Evolutionary conservation across 2,888 invertebrate genomes (phyloP).

Genomic region (Ferrisia virgata): DNA sequence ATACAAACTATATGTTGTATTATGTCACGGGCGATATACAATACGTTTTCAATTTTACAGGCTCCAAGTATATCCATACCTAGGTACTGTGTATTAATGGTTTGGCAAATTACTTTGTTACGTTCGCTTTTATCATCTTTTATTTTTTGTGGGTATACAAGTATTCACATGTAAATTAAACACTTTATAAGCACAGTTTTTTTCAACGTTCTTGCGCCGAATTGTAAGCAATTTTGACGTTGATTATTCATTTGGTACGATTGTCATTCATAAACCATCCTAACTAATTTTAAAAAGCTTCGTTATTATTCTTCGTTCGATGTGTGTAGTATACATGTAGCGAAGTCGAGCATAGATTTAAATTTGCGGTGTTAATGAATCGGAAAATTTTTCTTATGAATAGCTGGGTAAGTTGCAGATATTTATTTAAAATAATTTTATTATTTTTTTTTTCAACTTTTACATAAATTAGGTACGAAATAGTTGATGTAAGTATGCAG

Average conservation of each 20-base stretch:
- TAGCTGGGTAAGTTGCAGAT: not conserved
- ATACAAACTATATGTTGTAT: not conserved
- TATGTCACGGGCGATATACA: not conserved
- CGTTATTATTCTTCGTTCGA: not conserved
- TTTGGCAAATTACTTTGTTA: not conserved
- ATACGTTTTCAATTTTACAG: not conserved
- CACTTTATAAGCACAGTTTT: not conserved
- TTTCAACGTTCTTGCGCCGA: not conserved
- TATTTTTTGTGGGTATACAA: not conserved
- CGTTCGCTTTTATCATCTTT: not conserved
- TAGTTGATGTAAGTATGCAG: too few relatives aligned
- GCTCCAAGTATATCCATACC: not conserved
- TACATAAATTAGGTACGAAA: too few relatives aligned
- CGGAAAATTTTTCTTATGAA: not conserved
- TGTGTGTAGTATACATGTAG: too few relatives aligned
- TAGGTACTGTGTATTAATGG: not conserved
- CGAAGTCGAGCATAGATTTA: not conserved
- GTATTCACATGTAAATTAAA: constrained; percentile 23
- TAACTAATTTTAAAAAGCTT: not conserved
- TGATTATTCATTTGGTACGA: not conserved
- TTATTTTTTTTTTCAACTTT: too few relatives aligned
- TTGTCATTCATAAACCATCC: not conserved
- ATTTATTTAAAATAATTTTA: too few relatives aligned
- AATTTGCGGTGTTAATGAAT: not conserved
- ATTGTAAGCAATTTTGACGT: not conserved